Conservation (phyloP, 2,888 invertebrate genomes). For the Andrena bucephala region DNA sequence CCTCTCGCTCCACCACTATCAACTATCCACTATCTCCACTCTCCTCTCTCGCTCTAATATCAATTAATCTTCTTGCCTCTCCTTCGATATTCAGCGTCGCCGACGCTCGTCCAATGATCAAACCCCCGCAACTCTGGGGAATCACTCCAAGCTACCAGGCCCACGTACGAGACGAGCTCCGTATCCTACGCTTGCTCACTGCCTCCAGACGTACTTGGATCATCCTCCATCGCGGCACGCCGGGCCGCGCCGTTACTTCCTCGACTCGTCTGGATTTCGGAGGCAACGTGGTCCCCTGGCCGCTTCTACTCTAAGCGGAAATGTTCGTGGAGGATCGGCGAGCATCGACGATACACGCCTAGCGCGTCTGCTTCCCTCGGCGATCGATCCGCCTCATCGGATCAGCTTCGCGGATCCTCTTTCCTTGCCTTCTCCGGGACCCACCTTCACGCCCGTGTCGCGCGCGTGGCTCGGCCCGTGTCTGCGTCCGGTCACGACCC, state of each 20-base stretch:
- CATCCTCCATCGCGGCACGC: too few species aligned
- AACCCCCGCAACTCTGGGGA: too few species aligned
- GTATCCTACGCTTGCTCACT: too few species aligned
- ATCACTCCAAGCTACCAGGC: too few species aligned
- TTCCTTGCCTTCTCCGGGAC: constrained; percentile 17
- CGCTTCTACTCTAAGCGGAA: constrained; percentile 66
- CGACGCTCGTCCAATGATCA: too few species aligned
- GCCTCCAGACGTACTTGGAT: too few species aligned
- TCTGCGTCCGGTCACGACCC: constrained; percentile 75
- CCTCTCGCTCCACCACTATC: neutral
- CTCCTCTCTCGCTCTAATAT: too few species aligned
- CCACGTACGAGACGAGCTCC: too few species aligned
- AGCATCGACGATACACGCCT: constrained; percentile 64
- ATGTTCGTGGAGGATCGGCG: constrained; percentile 39
- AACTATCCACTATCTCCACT: too few species aligned
- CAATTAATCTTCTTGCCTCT: too few species aligned
- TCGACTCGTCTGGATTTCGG: constrained; percentile 5
- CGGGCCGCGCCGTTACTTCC: too few species aligned
- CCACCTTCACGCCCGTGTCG: constrained; percentile 43
- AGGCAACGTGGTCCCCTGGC: constrained; percentile 16
- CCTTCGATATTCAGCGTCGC: too few species aligned
- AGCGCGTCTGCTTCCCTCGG: constrained; percentile 21
- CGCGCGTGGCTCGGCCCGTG: constrained; percentile 69
- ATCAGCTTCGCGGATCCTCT: constrained; percentile 49
- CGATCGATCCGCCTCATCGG: constrained; percentile 39